These are phyloP conservation scores for Eulimnadia texana DNA, from an alignment of 1,140 invertebrate species.

Conservation along the genomic window DNA sequence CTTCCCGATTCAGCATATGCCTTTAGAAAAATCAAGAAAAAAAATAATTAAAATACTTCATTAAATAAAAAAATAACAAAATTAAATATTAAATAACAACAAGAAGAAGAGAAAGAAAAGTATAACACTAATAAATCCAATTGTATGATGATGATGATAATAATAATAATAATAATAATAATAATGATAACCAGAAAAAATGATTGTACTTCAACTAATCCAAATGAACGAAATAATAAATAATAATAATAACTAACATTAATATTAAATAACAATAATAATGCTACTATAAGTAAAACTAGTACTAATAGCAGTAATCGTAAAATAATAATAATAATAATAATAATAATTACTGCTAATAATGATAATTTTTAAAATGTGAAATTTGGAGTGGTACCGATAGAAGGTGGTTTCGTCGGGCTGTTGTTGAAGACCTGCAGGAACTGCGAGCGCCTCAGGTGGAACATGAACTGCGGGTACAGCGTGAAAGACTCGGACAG, in stretches of 20 bases:
- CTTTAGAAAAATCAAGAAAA: slow-evolving; percentile 36
- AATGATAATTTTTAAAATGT: too few species aligned
- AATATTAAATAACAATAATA: slow-evolving; percentile 9
- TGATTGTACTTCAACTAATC: too few species aligned
- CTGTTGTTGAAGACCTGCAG: slow-evolving; percentile 99
- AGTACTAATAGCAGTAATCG: too few species aligned
- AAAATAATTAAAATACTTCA: neutral
- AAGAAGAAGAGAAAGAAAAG: neutral
- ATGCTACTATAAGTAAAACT: neutral
- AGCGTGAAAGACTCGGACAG: slow-evolving; percentile 92
- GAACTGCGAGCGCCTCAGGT: slow-evolving; percentile 93
- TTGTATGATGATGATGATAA: too few species aligned
- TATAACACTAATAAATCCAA: too few species aligned
- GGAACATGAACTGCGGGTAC: slow-evolving; percentile 99
- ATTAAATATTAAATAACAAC: slow-evolving; percentile 12
- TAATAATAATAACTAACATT: too few species aligned
- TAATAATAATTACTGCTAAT: neutral
- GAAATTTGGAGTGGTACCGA: slow-evolving; percentile 41
- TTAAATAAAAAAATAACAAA: slow-evolving; percentile 8
- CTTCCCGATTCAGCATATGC: slow-evolving; percentile 93
- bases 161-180: too few species aligned
- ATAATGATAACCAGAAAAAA: too few species aligned
- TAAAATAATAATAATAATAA: too few species aligned
- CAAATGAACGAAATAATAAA: too few species aligned
- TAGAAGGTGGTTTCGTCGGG: slow-evolving; percentile 99